Evolutionary conservation across 2,797 vertebrate species (phyloP).

Genomic region (Distichodus sexfasciatus): DNA sequence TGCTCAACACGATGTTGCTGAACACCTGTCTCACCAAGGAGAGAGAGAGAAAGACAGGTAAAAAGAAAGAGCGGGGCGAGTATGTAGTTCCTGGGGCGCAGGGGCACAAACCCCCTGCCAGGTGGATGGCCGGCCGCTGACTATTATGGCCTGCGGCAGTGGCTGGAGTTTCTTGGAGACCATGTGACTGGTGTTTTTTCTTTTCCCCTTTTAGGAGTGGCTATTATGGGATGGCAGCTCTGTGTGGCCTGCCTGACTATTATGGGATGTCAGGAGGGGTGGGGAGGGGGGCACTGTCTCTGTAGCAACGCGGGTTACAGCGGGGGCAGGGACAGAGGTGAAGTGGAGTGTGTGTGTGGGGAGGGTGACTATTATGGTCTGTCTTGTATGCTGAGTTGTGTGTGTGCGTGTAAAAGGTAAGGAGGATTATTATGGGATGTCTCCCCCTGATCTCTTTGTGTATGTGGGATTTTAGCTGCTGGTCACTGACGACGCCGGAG

Average conservation of each 20-base stretch:
- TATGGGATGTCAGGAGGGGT: constrained; percentile 73
- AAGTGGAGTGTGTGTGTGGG: constrained; percentile 69
- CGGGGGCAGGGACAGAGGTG: constrained; percentile 75
- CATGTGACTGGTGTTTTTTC: constrained; percentile 63
- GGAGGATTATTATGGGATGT: constrained; percentile 81
- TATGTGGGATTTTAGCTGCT: constrained; percentile 78
- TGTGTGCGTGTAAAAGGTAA: constrained; percentile 67
- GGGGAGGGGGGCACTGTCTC: constrained; percentile 68
- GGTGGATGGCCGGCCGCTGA: constrained; percentile 61
- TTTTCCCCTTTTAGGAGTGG: constrained; percentile 69
- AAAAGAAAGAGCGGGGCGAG: constrained; percentile 21
- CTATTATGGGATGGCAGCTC: constrained; percentile 82
- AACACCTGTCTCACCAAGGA: no score
- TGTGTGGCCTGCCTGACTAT: constrained; percentile 68
- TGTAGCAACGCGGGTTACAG: constrained; percentile 81
- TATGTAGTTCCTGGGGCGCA: constrained; percentile 51
- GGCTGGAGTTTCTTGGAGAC: constrained; percentile 78
- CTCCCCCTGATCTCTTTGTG: constrained; percentile 78
- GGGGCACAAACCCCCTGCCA: constrained; percentile 53
- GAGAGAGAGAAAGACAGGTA: no score
- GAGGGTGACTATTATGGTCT: constrained; percentile 84
- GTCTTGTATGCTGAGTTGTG: constrained; percentile 85
- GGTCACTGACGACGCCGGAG: constrained; percentile 72
- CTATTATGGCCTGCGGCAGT: constrained; percentile 79
- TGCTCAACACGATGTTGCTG: no score